These are phyloP conservation scores for Ceriagrion tenellum DNA, from an alignment of 2,888 invertebrate species.

Conservation along the genomic window DNA sequence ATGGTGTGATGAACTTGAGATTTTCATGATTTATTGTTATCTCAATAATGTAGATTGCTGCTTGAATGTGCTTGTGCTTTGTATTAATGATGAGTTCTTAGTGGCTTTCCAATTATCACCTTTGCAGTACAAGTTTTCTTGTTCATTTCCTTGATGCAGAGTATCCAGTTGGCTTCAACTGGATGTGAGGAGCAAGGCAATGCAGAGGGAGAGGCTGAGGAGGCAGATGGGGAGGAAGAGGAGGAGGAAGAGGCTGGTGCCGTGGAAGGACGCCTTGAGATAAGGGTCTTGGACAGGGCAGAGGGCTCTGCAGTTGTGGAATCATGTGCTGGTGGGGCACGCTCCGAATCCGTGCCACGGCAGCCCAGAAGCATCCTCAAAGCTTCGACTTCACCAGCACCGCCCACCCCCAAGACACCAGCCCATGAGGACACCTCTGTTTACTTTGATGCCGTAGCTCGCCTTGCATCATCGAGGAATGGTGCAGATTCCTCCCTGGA, in stretches of 20 bases:
- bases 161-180: slow-evolving; percentile 57
- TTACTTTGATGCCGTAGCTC: slow-evolving; percentile 85
- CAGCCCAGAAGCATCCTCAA: slow-evolving; percentile 65
- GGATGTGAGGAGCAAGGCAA: slow-evolving; percentile 34
- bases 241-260: slow-evolving; percentile 79
- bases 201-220: slow-evolving; percentile 40
- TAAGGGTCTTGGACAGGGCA: slow-evolving; percentile 81
- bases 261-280: slow-evolving; percentile 90
- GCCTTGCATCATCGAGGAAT: slow-evolving; percentile 68
- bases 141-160: neutral
- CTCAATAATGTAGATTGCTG: too few relatives aligned
- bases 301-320: slow-evolving; percentile 72
- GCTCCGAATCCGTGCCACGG: neutral
- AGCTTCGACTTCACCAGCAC: slow-evolving; percentile 64
- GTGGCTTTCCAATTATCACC: neutral
- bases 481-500: slow-evolving; percentile 70
- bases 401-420: slow-evolving; percentile 69
- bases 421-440: slow-evolving; percentile 79
- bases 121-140: neutral
- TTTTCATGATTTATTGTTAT: too few relatives aligned
- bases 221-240: slow-evolving; percentile 37
- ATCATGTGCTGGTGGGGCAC: slow-evolving; percentile 68
- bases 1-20: too few relatives aligned
- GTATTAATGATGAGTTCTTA: neutral
- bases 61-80: too few relatives aligned